Percentiles rank a stretch among this genome's conserved stretches.
Conservation (phyloP, 1,140 invertebrate species). For the Sogatella furcifera region DNA sequence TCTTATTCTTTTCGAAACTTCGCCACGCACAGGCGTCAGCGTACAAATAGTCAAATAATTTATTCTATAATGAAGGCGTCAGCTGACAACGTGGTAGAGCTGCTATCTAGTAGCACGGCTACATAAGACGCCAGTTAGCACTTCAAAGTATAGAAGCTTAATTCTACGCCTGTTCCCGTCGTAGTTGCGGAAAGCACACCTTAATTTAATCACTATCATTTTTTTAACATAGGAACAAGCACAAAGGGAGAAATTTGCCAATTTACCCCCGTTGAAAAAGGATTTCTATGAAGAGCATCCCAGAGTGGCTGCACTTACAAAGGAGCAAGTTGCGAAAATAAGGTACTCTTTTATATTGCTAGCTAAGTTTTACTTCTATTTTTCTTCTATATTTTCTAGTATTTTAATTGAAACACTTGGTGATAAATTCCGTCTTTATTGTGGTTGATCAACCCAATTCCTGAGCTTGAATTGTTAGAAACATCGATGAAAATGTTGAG, state of each 20-base stretch:
- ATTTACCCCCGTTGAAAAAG: conserved; percentile 57
- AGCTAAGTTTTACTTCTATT: background rate
- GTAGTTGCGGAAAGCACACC: no score
- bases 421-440: no score
- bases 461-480: background rate
- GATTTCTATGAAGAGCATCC: conserved; percentile 77
- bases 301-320: conserved; percentile 49
- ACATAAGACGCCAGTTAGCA: no score
- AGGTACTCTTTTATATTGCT: conserved; percentile 21
- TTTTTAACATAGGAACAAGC: conserved; percentile 2
- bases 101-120: no score
- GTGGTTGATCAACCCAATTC: background rate
- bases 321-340: conserved; percentile 47
- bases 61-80: no score
- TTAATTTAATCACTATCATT: conserved; percentile 15
- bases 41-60: no score
- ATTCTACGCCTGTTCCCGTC: no score
- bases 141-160: no score
- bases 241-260: conserved; percentile 44
- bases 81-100: no score
- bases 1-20: no score
- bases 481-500: no score
- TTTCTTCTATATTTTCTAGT: background rate
- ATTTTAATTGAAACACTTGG: background rate
- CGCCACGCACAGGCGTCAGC: no score